Evolutionary conservation across 1,140 invertebrate species (phyloP).

Genomic region (Andrena cerasifolii): DNA sequence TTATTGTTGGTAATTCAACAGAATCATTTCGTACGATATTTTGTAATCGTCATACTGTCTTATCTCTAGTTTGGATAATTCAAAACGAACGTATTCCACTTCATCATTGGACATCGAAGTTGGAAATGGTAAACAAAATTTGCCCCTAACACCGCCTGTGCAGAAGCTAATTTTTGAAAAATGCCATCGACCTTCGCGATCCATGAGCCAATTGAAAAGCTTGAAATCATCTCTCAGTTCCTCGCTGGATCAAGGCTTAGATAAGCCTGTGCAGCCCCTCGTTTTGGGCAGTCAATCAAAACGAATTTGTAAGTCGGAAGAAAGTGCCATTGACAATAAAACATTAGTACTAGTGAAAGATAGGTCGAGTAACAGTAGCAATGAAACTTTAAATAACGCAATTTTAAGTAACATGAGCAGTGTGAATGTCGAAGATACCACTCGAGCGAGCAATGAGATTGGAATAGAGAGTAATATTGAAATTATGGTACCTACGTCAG

Average conservation of each 20-base stretch:
- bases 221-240: constrained; percentile 77
- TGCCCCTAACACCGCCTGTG: constrained; percentile 73
- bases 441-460: constrained; percentile 17
- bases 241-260: constrained; percentile 82
- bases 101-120: constrained; percentile 79
- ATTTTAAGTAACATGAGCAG: constrained; percentile 60
- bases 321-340: constrained; percentile 78
- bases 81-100: constrained; percentile 80
- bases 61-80: constrained; percentile 75
- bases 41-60: constrained; percentile 20
- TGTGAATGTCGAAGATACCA: constrained; percentile 27
- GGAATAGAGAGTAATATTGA: constrained; percentile 76
- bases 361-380: constrained; percentile 71
- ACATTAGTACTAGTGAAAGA: constrained; percentile 69
- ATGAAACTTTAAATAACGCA: constrained; percentile 71
- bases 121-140: constrained; percentile 71
- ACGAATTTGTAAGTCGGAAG: constrained; percentile 80
- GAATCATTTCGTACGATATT: neutral
- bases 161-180: constrained; percentile 79
- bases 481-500: constrained; percentile 78
- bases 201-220: constrained; percentile 76
- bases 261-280: constrained; percentile 75
- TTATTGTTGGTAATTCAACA: constrained; percentile 2
- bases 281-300: constrained; percentile 73
- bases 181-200: constrained; percentile 72